Conservation (phyloP, 2,113 vertebrate species). For the Melospiza georgiana region DNA sequence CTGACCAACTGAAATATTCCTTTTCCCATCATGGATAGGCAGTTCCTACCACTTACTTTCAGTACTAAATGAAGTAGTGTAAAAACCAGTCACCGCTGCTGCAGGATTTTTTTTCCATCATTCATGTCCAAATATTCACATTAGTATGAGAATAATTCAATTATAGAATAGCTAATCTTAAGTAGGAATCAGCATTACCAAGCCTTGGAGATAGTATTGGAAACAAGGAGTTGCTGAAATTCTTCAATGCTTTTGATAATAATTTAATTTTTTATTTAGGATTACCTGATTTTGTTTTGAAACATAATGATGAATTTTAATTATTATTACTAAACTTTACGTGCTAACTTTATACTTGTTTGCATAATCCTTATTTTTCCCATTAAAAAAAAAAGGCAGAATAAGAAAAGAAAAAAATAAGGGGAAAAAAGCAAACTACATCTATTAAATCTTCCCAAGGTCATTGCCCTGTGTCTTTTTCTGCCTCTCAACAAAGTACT, state of each 20-base stretch:
- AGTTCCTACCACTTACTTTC: background rate
- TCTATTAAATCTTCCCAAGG: slow-evolving; percentile 79
- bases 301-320: background rate
- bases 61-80: background rate
- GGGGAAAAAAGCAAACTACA: background rate
- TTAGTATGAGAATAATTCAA: background rate
- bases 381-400: background rate
- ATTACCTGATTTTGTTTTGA: slow-evolving; percentile 15
- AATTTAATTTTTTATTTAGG: background rate
- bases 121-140: background rate
- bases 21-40: background rate
- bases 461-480: slow-evolving; percentile 76
- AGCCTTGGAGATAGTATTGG: background rate
- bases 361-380: background rate
- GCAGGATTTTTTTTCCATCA: background rate
- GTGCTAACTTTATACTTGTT: slow-evolving; percentile 22
- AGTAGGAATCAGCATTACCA: background rate
- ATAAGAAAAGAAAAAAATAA: background rate
- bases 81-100: background rate
- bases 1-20: background rate
- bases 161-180: background rate
- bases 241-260: background rate
- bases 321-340: background rate
- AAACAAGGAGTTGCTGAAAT: background rate
- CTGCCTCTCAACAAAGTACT: slow-evolving; percentile 72